Evolutionary conservation across 2,797 vertebrate species (phyloP), one percentile per base, ranked within the genome.

Genomic region (Rhyacichthys aspro): DNA sequence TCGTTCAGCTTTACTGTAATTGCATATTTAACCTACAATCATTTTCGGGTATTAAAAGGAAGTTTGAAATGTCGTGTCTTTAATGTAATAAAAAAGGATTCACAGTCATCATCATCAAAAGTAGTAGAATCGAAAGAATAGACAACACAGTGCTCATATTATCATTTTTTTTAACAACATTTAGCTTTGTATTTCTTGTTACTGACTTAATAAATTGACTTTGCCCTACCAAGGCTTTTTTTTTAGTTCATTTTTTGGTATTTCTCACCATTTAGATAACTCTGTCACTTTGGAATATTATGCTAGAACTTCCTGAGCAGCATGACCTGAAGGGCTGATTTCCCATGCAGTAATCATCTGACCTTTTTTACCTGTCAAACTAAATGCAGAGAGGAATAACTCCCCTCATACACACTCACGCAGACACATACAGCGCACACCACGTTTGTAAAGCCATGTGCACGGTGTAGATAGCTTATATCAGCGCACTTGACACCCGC

Each of bases 401-500:
- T 64, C 11, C 7, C 15, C 34, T 39, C 2, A 2, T 16, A 18
- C 19, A 23, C 38, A 2, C 38, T 41, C 11, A 3, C 39, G n/a
- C 39, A 39, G 34, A 45, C 39, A 8, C 43, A 52, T 5, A 6
- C 28, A n/a, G n/a, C n/a, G n/a, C n/a, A 63, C 55, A n/a, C 55
- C 38, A 23, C 8, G 53, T 72, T 63, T 53, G n/a, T 61, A 33
- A 75, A 67, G 55, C 49, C 70, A 44, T 57, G 63, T 68, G 46
- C 41, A 64, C 28, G 50, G 63, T 60, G 41, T 9, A 49, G 58
- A 70, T 67, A 62, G 56, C 48, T 66, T 60, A 34, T 60, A 60
- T 74, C 64, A 59, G 53, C 55, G 37, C 60, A 56, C 70, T 68
- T 79, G 70, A 64, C 70, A 72, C 47, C 65, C 18, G 3, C 60